A percentile compares a stretch with the other conserved stretches of the same genome.
Evolutionary conservation across 1,140 invertebrate genomes (phyloP).

Genomic region (Oppia nitens): DNA sequence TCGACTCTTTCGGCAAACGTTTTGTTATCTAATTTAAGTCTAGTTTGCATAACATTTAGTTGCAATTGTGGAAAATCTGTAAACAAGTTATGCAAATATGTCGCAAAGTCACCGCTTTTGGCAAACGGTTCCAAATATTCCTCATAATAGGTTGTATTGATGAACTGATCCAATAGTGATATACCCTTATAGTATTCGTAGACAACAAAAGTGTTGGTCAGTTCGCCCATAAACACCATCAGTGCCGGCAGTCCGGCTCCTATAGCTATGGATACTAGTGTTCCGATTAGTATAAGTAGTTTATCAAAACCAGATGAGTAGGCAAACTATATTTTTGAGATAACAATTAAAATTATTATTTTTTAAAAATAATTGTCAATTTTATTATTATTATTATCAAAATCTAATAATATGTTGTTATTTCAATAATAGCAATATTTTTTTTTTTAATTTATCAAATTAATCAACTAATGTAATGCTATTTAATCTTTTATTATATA

Average conservation of each 20-base stretch:
- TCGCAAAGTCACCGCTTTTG: not conserved
- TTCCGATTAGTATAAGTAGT: slow-evolving; percentile 18
- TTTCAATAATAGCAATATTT: too few relatives aligned
- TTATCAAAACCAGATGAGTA: slow-evolving; percentile 18
- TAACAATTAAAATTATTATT: not conserved
- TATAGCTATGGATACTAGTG: slow-evolving; percentile 18
- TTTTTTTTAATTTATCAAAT: too few relatives aligned
- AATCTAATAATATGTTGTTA: too few relatives aligned
- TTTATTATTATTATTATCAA: too few relatives aligned
- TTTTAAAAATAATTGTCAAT: too few relatives aligned
- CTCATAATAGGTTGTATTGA: not conserved
- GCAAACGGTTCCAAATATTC: not conserved
- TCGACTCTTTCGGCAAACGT: not conserved
- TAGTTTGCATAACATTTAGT: not conserved
- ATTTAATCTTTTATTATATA: too few relatives aligned
- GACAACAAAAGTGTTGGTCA: slow-evolving; percentile 20
- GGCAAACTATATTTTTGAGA: slow-evolving; percentile 19
- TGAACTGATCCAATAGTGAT: not conserved
- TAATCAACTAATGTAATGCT: too few relatives aligned
- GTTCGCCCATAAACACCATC: slow-evolving; percentile 20
- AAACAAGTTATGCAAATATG: not conserved
- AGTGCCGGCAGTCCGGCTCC: slow-evolving; percentile 20
- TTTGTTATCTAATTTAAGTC: not conserved
- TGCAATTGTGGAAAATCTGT: not conserved
- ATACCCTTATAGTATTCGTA: not conserved